A percentile compares a stretch with the other conserved stretches of the same genome.
Evolutionary conservation across 1,140 invertebrate genomes (phyloP).

Genomic region (Paracyclopina nana): DNA sequence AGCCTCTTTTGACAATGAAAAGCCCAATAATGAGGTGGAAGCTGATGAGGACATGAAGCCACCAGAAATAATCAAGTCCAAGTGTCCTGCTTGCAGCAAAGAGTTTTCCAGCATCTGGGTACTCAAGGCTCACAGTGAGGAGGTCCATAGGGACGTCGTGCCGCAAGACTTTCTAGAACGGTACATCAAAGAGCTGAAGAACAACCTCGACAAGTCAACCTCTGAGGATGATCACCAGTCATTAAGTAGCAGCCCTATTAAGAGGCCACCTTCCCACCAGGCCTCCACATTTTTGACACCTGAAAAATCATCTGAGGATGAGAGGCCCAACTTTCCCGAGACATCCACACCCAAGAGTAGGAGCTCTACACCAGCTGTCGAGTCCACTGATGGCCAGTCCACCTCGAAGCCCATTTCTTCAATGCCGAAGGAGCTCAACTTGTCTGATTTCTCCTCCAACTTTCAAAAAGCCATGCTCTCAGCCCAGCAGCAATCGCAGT

Average conservation of each 20-base stretch:
- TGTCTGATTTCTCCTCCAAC: too few species aligned
- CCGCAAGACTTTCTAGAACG: constrained; percentile 69
- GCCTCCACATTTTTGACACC: constrained; percentile 26
- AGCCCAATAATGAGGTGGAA: too few species aligned
- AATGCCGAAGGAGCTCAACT: too few species aligned
- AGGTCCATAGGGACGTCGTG: constrained; percentile 74
- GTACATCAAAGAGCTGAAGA: constrained; percentile 72
- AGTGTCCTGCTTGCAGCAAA: constrained; percentile 67
- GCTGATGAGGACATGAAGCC: too few species aligned
- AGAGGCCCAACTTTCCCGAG: constrained; percentile 38
- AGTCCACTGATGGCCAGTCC: constrained; percentile 28
- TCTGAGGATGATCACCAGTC: constrained; percentile 33
- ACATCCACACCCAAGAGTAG: constrained; percentile 22
- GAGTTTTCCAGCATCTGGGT: constrained; percentile 88
- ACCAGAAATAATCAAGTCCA: not conserved
- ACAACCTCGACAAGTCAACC: constrained; percentile 43
- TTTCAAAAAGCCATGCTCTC: constrained; percentile 50
- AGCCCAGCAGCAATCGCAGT: constrained; percentile 43
- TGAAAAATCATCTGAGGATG: not conserved
- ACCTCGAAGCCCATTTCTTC: too few species aligned
- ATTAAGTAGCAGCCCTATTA: not conserved
- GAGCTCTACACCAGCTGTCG: constrained; percentile 35
- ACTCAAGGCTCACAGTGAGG: constrained; percentile 79
- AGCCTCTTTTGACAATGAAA: not conserved
- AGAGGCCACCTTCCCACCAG: constrained; percentile 28